A percentile compares a stretch with the other conserved stretches of the same genome.
Evolutionary conservation across 2,113 vertebrate species (phyloP).

Genomic region (Cranoglanis bouderius): DNA sequence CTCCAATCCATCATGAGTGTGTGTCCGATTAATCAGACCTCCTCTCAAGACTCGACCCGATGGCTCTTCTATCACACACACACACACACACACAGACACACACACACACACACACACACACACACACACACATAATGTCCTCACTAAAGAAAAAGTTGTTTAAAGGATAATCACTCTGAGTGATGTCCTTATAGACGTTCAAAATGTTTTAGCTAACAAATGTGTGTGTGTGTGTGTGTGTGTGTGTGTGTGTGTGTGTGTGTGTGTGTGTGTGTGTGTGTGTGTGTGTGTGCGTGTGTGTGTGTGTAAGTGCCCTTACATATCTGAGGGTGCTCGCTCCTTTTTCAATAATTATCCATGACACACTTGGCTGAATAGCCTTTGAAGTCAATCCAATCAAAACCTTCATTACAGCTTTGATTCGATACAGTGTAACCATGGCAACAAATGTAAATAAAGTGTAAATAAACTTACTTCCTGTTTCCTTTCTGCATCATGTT

Average conservation of each 20-base stretch:
- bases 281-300: conserved; percentile 9
- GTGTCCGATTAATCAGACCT: conserved; percentile 58
- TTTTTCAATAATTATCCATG: neutral
- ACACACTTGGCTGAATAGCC: no score
- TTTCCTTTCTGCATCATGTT: neutral
- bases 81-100: conserved; percentile 2
- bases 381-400: neutral
- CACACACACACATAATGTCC: neutral
- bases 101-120: conserved; percentile 3
- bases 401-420: neutral
- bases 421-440: neutral
- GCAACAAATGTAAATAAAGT: neutral
- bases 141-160: neutral
- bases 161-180: neutral
- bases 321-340: neutral
- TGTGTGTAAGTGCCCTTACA: neutral
- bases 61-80: neutral
- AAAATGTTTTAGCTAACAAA: neutral
- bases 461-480: neutral
- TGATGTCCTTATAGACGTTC: neutral
- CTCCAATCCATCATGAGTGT: conserved; percentile 58
- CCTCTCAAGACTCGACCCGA: conserved; percentile 21
- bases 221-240: no score
- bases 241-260: no score
- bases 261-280: neutral